Base-by-base conservation (phyloP, 2,888 invertebrate genomes). In the Apomyelois bistriatella region DNA sequence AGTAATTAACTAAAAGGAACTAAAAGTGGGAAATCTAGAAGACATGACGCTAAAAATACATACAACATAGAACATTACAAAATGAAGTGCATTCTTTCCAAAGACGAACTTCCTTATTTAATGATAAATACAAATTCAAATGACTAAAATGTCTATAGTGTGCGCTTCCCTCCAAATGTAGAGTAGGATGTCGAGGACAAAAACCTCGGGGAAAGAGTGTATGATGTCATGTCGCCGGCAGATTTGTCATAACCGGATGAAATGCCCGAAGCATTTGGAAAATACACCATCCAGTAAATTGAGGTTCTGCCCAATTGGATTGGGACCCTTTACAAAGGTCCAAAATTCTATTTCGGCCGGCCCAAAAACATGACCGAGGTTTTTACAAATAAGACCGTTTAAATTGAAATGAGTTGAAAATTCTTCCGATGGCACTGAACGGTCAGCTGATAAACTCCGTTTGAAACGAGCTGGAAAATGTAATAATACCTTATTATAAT, bases 281-380 rank as follows among this genome's bases (percentile, higher is more conserved):
- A 46, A 46, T 46, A 46, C 10, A 46, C 32, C 46, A 46, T 46
- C 32, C 46, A 46, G 46, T 32, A 46, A 46, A 46, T 46, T 46
- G 46, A 46, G 46, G 35, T 46, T 46, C 32, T n/a, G 32, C 46
- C 46, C 46, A 46, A 46, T 46, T 46, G 46, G 43, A 43, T 7
- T 22, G 32, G 46, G 46, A 13, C 30, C 43, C 30, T 10, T 43
- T 46, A 46, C 46, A 46, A 46, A 46, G 46, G 46, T 46, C 46
- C 16, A 35, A 32, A 22, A 46, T 46, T 46, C 46, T 32, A 46
- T 46, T 32, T 32, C 46, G n/a, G 15, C 46, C 32, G 30, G 32
- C 9, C 15, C 46, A 46, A 32, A 40, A 46, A 46, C 46, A 46
- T 46, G 46, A 46, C 32, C 46, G 32, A 5, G 46, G 46, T 32